Evolutionary conservation across 2,888 invertebrate species (phyloP).

Genomic region (Pyralis farinalis): DNA sequence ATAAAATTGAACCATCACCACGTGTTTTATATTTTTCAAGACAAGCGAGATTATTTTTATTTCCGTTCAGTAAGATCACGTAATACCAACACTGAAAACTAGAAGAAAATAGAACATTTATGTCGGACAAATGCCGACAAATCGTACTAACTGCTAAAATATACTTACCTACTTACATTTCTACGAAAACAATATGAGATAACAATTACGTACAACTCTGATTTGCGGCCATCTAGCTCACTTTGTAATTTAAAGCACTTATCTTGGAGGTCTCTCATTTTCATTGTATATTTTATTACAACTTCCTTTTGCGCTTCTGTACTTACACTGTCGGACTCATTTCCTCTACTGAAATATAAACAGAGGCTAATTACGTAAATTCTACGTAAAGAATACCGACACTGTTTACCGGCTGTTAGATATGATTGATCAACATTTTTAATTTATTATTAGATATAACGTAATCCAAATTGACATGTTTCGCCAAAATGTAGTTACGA

Average conservation of each 20-base stretch:
- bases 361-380: conserved; percentile 24
- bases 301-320: conserved; percentile 47
- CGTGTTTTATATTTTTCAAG: background rate
- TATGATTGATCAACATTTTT: conserved; percentile 38
- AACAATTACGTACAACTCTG: conserved; percentile 71
- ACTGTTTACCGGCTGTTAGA: conserved; percentile 36
- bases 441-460: no score
- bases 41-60: no score
- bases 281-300: conserved; percentile 60
- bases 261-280: conserved; percentile 60
- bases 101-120: no score
- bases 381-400: conserved; percentile 19
- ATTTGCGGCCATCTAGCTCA: conserved; percentile 60
- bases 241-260: conserved; percentile 63
- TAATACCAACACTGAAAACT: no score
- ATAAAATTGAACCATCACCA: background rate
- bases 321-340: conserved; percentile 34
- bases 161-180: background rate
- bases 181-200: conserved; percentile 54
- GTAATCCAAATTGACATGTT: background rate
- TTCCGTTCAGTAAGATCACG: no score
- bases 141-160: no score
- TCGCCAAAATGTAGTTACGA: no score
- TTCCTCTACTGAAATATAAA: conserved; percentile 45
- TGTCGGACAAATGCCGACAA: no score